A percentile compares a stretch with the other conserved stretches of the same genome.
Conservation (phyloP, 2,797 vertebrate species). For the Artibeus jamaicensis region DNA sequence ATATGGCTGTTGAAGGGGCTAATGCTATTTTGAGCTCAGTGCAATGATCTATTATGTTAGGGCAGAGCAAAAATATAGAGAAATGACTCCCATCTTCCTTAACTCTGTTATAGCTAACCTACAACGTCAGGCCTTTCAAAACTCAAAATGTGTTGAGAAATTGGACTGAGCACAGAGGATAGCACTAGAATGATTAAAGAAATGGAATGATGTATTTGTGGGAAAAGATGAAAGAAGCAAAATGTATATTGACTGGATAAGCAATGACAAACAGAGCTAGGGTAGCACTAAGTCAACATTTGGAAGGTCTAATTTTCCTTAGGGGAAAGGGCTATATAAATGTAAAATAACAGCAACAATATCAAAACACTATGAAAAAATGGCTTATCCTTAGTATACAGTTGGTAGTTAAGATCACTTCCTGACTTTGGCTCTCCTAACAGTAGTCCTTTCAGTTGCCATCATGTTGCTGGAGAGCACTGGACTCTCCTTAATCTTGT, state of each 20-base stretch:
- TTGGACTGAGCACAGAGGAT: neutral
- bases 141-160: conserved; percentile 40
- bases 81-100: conserved; percentile 13
- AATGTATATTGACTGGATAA: neutral
- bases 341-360: neutral
- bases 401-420: neutral
- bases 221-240: conserved; percentile 38
- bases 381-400: neutral
- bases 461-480: neutral
- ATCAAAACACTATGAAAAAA: neutral
- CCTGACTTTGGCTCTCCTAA: neutral
- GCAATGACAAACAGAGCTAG: neutral
- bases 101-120: neutral
- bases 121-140: neutral
- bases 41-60: conserved; percentile 30
- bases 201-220: neutral
- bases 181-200: conserved; percentile 38
- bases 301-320: conserved; percentile 28
- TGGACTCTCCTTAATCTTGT: neutral
- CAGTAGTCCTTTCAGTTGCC: neutral
- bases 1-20: neutral
- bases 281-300: neutral
- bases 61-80: conserved; percentile 24
- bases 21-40: conserved; percentile 43
- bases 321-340: neutral